These are phyloP conservation scores for Paradoxurus hermaphroditus DNA, from an alignment of 2,113 vertebrate genomes.

Conservation along the genomic window DNA sequence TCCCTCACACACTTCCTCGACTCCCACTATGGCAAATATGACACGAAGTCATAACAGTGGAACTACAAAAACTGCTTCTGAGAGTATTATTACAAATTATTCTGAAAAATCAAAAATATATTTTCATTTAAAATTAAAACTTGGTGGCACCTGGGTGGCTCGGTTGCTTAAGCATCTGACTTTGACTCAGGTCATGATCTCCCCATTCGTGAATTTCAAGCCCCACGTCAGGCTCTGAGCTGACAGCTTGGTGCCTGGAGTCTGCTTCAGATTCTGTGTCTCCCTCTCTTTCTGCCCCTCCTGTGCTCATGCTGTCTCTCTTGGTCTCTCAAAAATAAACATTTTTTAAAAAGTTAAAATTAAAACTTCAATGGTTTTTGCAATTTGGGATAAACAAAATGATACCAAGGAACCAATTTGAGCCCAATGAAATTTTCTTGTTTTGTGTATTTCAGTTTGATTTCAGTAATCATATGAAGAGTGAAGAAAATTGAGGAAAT, in stretches of 20 bases:
- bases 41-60: neutral
- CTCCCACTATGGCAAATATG: neutral
- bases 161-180: too few relatives aligned
- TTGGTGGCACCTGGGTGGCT: neutral
- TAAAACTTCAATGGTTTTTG: neutral
- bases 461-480: neutral
- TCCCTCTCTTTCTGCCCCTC: too few relatives aligned
- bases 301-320: too few relatives aligned
- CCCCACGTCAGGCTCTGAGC: too few relatives aligned
- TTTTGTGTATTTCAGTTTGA: neutral
- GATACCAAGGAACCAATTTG: neutral
- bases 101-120: neutral
- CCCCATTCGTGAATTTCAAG: too few relatives aligned
- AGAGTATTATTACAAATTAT: neutral
- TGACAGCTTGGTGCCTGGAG: neutral
- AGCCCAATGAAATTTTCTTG: neutral
- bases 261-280: too few relatives aligned
- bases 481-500: neutral
- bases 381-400: conserved; percentile 24
- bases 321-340: too few relatives aligned
- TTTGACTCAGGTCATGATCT: too few relatives aligned
- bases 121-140: conserved; percentile 9
- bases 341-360: neutral
- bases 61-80: neutral
- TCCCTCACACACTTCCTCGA: neutral